Percentiles rank a stretch among this genome's conserved stretches.
These are phyloP conservation scores for Octodonta nipae DNA, from an alignment of 2,888 invertebrate genomes.

Conservation along the genomic window DNA sequence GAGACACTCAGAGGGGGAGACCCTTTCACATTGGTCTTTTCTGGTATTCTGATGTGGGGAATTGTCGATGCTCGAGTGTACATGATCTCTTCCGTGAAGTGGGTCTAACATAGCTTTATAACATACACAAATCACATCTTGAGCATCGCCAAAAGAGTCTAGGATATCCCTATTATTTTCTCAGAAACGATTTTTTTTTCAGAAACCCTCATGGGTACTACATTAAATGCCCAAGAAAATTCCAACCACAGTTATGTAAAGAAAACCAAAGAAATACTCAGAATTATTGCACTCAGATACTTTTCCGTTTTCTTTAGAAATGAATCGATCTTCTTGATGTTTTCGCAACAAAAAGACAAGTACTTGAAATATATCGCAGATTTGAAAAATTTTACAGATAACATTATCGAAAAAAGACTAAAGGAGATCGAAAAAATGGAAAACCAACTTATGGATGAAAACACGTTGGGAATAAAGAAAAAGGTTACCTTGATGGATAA, in stretches of 20 bases:
- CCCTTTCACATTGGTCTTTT: too few species aligned
- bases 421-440: too few species aligned
- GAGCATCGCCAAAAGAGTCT: too few species aligned
- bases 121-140: too few species aligned
- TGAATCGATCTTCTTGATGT: conserved; percentile 4
- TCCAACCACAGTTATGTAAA: conserved; percentile 2
- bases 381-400: conserved; percentile 3
- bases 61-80: too few species aligned
- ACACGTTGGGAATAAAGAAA: conserved; percentile 3
- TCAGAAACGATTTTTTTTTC: too few species aligned
- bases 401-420: conserved; percentile 4
- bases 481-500: conserved; percentile 6
- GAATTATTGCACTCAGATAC: conserved; percentile 5
- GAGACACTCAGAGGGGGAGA: too few species aligned
- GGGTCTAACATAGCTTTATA: too few species aligned
- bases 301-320: conserved; percentile 4
- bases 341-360: conserved; percentile 3
- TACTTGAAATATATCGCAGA: conserved; percentile 4
- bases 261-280: conserved; percentile 3
- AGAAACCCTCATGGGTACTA: conserved; percentile 6
- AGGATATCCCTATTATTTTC: too few species aligned
- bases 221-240: conserved; percentile 4
- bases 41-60: too few species aligned
- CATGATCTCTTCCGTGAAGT: too few species aligned
- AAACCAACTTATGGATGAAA: background rate